Evolutionary conservation across 2,797 vertebrate genomes (phyloP).

Genomic region (Melanotaenia maccullochi): DNA sequence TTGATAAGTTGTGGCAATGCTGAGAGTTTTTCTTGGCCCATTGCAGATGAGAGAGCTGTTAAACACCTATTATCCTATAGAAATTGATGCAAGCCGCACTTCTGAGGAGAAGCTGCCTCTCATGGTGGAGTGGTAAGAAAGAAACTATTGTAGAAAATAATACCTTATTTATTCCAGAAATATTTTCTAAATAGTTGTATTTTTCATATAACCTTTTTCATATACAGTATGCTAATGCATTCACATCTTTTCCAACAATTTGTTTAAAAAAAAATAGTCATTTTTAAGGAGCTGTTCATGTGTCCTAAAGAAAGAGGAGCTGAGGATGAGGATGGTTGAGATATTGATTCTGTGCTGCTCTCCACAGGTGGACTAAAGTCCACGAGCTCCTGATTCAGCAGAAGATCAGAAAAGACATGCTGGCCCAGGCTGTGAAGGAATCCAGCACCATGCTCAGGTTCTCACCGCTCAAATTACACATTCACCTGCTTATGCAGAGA

Average conservation of each 20-base stretch:
- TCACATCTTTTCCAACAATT: neutral
- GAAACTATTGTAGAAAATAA: neutral
- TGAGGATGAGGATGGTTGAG: neutral
- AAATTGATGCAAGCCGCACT: conserved; percentile 85
- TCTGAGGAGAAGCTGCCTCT: conserved; percentile 87
- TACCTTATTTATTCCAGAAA: neutral
- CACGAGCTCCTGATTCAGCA: conserved; percentile 88
- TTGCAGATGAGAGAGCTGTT: conserved; percentile 85
- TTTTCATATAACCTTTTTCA: neutral
- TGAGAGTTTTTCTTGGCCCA: neutral
- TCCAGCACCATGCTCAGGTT: conserved; percentile 89
- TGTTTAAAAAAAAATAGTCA: neutral
- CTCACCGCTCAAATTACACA: neutral
- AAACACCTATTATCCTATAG: conserved; percentile 91
- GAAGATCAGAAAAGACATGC: conserved; percentile 85
- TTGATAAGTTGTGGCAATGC: neutral
- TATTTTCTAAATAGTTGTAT: neutral
- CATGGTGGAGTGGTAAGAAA: conserved; percentile 92
- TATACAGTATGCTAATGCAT: neutral
- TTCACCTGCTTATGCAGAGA: neutral
- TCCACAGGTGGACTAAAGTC: conserved; percentile 90
- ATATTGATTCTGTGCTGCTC: conserved; percentile 4
- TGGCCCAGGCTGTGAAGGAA: conserved; percentile 85
- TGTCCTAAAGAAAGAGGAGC: neutral
- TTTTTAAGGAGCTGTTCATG: neutral